Evolutionary conservation across 1,140 invertebrate genomes (phyloP), one percentile per base, ranked within the genome.

Genomic region (Eueides isabella): DNA sequence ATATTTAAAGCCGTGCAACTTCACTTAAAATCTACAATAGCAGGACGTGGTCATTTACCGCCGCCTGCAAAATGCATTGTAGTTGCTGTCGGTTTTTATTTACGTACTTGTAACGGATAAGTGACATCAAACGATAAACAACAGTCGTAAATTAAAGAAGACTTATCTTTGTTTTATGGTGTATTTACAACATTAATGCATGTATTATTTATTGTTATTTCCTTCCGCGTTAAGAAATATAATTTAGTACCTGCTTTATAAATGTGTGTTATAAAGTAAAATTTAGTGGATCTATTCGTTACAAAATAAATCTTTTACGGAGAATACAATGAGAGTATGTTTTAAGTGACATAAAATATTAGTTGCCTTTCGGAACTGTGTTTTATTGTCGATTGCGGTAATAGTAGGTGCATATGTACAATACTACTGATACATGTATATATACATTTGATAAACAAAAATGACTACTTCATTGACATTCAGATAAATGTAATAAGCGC

Each of bases 341-440:
- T 35, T 61, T 26, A 69, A 61, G 30, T 7, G 30, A 26, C 48
- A 61, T 69, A 55, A 69, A 69, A 69, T 61, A 61, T 69, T 61
- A 33, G 61, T 61, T 61, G 48, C 30, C 5, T 12, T 16, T 61
- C 67, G 4, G 44, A 61, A n/a, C 26, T 30, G 35, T 19, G 26
- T 61, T 69, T 69, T 69, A 61, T 69, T 68, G n/a, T 7, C 0
- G 48, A 55, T 26, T 2, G 7, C 3, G 0, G n/a, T 55, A 26
- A n/a, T n/a, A n/a, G n/a, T n/a, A n/a, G n/a, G n/a, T n/a, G n/a
- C n/a, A n/a, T n/a, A n/a, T n/a, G 19, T 55, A 23, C 2, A 23
- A 19, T n/a, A n/a, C n/a, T n/a, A 26, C 19, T 55, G 48, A 12
- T 7, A 2, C 48, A 23, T 11, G 19, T 9, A 19, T 26, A 12